Base-by-base conservation (phyloP, 2,113 vertebrate species). In the Psilopogon haemacephalus region DNA sequence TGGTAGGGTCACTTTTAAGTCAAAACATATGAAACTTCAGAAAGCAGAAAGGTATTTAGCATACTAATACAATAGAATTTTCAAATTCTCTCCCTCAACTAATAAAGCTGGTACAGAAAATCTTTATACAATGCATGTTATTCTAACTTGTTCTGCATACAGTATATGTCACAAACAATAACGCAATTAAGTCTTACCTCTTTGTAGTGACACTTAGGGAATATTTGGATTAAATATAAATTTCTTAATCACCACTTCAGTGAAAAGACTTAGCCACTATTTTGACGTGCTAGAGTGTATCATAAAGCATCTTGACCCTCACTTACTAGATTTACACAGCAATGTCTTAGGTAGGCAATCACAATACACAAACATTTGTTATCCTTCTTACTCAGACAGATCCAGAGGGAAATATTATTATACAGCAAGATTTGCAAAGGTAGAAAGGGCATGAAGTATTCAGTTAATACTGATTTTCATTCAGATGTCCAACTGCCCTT, bases 361-460 rank as follows among this genome's bases (percentile, higher is more conserved):
- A 90, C 3, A 1, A 84, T 88, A 91, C 82, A 70, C 40, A 93
- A 68, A 84, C 90, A 88, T 84, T 75, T 76, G 93, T 93, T 95
- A 88, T 83, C 92, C 83, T 93, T 85, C 90, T 65, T 67, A 95
- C 83, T 94, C 94, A 95, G 92, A 91, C 79, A 91, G 64, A 56
- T 95, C 90, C 76, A 94, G 91, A 88, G 88, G 79, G 88, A 96
- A 88, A 80, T 77, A 82, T 69, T 90, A 92, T 81, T 95, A 91
- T 56, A 89, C 71, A 69, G 55, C 1, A 5, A 91, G 56, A 88
- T 86, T 95, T 95, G 91, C 86, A 90, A 94, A 93, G 75, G 60
- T 91, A 70, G 64, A 89, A 90, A 93, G 48, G 32, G 40, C 93
- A 71, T 37, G 59, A 91, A 92, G 63, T 58, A 80, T 89, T 88